These are phyloP conservation scores for Coreoperca whiteheadi DNA, from an alignment of 2,113 vertebrate species.

Conservation along the genomic window DNA sequence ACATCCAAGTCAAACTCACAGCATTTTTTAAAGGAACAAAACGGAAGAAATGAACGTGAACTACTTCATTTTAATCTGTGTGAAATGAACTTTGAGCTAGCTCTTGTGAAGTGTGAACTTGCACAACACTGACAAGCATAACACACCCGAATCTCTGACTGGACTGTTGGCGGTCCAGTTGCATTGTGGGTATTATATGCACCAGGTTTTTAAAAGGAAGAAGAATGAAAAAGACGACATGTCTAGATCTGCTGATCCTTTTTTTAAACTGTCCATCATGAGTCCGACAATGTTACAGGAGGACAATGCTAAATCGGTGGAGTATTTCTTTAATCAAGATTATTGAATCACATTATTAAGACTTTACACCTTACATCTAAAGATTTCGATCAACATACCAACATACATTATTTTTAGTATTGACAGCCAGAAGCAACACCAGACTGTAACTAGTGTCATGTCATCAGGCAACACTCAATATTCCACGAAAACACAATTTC, in stretches of 20 bases:
- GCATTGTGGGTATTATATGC: neutral
- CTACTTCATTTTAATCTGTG: no score
- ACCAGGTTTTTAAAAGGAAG: neutral
- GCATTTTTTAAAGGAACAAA: no score
- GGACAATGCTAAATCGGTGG: neutral
- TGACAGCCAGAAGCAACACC: neutral
- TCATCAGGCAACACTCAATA: no score
- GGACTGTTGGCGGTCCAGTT: neutral
- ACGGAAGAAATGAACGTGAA: no score
- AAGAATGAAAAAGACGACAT: neutral
- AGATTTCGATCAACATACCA: neutral
- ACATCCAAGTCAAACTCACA: no score
- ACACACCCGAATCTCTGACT: neutral
- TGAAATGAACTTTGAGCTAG: no score
- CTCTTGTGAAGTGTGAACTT: no score
- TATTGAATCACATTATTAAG: neutral
- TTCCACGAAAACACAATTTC: no score
- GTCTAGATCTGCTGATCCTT: neutral
- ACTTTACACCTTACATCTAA: neutral
- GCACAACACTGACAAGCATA: no score
- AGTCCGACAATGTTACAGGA: neutral
- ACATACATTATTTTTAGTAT: neutral
- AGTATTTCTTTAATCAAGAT: neutral
- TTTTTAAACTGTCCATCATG: neutral
- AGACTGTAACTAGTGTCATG: no score